A percentile compares a stretch with the other conserved stretches of the same genome.
phyloP scores from a whole-genome alignment of 2,113 vertebrate species.

The Echinops telfairi region DNA sequence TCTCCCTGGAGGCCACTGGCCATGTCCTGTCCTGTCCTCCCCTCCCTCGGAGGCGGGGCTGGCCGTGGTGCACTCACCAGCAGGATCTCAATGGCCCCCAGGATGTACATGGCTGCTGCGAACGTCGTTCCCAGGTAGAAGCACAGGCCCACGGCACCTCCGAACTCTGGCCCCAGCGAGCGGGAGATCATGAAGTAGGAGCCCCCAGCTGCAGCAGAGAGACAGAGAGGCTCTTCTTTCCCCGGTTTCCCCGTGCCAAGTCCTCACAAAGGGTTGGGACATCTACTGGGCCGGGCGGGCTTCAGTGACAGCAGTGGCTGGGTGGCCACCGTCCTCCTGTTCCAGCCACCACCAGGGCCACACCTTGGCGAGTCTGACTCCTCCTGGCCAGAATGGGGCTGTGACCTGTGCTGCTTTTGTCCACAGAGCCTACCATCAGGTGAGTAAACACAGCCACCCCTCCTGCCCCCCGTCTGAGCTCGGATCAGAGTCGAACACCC shows the following conservation, averaged over 20 bases:
- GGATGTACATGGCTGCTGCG: constrained; percentile 98
- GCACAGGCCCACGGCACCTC: constrained; percentile 97
- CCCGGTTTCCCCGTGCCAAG: not conserved
- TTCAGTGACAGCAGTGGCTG: not conserved
- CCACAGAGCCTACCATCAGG: not conserved
- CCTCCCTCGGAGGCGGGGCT: not conserved
- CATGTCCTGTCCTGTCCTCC: not conserved
- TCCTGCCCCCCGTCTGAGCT: not conserved
- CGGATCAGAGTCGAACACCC: not conserved
- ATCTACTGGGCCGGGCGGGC: not conserved
- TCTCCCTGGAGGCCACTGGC: not conserved
- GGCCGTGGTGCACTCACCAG: constrained; percentile 90
- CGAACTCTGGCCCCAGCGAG: constrained; percentile 97
- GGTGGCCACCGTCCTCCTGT: not conserved
- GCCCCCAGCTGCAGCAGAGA: constrained; percentile 92
- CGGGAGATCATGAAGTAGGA: constrained; percentile 99
- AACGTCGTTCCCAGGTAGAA: constrained; percentile 99
- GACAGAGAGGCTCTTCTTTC: not conserved
- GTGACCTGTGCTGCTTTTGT: not conserved
- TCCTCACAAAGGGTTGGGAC: not conserved
- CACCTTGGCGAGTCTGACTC: not conserved
- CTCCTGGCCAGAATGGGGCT: not conserved
- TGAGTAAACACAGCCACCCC: not conserved
- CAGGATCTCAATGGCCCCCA: constrained; percentile 98
- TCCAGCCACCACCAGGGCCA: not conserved